Percentiles rank a stretch among this genome's conserved stretches.
Evolutionary conservation across 2,888 invertebrate genomes (phyloP).

Genomic region (Trichogramma evanescens): DNA sequence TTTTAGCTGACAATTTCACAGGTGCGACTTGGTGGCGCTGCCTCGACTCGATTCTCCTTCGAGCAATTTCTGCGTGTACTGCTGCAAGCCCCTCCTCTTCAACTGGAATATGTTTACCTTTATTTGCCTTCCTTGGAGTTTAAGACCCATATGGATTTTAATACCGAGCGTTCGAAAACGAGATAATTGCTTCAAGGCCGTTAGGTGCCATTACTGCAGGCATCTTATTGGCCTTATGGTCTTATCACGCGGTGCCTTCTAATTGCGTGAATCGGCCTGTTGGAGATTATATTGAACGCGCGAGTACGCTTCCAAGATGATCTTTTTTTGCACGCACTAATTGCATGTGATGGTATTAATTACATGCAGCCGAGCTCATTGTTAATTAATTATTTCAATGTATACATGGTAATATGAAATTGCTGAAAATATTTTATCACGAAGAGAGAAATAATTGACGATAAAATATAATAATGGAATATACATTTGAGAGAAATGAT

Average conservation of each 20-base stretch:
- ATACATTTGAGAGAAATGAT: too few species aligned
- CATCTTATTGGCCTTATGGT: slow-evolving; percentile 46
- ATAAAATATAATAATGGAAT: too few species aligned
- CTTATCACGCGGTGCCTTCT: slow-evolving; percentile 35
- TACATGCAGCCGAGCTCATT: too few species aligned
- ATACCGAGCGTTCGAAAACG: slow-evolving; percentile 25
- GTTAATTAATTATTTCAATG: too few species aligned
- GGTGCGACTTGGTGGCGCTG: too few species aligned
- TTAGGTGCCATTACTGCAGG: slow-evolving; percentile 42
- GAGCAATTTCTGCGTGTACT: too few species aligned
- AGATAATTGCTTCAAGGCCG: slow-evolving; percentile 42
- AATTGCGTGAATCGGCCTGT: slow-evolving; percentile 38
- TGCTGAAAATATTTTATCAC: too few species aligned
- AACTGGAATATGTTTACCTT: background rate
- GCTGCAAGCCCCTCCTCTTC: slow-evolving; percentile 14
- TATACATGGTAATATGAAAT: too few species aligned
- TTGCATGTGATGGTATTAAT: background rate
- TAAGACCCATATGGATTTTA: slow-evolving; percentile 29
- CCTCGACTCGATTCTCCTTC: too few species aligned
- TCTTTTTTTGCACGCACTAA: background rate
- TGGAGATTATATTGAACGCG: slow-evolving; percentile 39
- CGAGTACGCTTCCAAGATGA: slow-evolving; percentile 27
- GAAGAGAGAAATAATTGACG: too few species aligned
- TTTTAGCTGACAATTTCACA: too few species aligned
- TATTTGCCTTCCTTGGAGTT: background rate